These are phyloP conservation scores for Phasianus colchicus DNA, from an alignment of 2,113 vertebrate genomes.

Conservation along the genomic window DNA sequence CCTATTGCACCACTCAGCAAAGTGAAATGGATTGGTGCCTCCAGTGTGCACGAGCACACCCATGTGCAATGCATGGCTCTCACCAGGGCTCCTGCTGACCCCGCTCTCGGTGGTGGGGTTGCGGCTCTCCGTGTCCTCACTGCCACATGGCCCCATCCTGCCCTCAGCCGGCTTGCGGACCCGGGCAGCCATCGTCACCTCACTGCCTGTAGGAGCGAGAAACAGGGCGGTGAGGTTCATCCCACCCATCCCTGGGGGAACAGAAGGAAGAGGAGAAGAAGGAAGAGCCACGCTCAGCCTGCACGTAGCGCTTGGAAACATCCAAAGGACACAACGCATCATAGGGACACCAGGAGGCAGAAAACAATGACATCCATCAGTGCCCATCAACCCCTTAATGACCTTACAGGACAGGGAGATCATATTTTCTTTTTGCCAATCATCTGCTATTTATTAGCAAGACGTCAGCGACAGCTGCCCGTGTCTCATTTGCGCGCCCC, in stretches of 20 bases:
- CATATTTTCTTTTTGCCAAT: neutral
- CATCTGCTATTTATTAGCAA: neutral
- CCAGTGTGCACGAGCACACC: neutral
- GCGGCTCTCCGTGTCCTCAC: neutral
- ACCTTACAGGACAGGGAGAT: no score
- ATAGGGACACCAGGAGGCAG: rapidly evolving
- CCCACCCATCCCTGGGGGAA: rapidly evolving
- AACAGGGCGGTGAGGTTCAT: neutral
- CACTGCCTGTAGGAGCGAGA: conserved; percentile 45
- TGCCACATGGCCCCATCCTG: conserved; percentile 39
- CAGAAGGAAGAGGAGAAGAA: neutral
- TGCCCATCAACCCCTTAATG: neutral
- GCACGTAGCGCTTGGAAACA: rapidly evolving
- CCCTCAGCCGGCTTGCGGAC: conserved; percentile 66
- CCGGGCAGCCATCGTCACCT: neutral
- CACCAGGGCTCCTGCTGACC: neutral
- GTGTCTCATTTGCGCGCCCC: neutral
- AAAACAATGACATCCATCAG: neutral
- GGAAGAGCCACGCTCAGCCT: neutral
- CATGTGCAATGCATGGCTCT: neutral
- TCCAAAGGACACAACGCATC: neutral
- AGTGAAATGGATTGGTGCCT: neutral
- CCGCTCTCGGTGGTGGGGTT: neutral
- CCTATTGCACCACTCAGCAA: neutral
- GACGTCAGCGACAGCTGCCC: neutral